Evolutionary conservation across 2,113 vertebrate species (phyloP), one percentile per base, ranked within the genome.

Genomic region (Epinephelus fuscoguttatus): DNA sequence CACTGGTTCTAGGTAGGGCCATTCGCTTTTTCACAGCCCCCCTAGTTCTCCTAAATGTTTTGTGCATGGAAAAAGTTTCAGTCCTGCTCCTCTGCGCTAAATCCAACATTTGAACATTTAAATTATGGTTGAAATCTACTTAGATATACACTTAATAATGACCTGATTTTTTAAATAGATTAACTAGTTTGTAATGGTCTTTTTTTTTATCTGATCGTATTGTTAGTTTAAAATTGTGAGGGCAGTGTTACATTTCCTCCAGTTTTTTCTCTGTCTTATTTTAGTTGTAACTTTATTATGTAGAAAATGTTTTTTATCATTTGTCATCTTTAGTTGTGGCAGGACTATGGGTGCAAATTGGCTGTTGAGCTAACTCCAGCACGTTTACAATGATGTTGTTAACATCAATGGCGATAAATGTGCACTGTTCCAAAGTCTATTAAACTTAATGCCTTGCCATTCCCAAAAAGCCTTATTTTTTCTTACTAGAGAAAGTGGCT

Each of bases 331-430:
- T 30, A 30, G 45, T 60, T 15, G 15, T 19, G 14, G 57, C 15
- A 0, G 23, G 8, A 71, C 57, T 30, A 3, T 10, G 33, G 8
- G 21, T 25, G 47, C 12, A 60, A 60, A 67, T 60, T 27, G 52
- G 62, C 42, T 30, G 21, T 57, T 6, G 6, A 40, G 15, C 15
- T 13, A 27, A 72, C n/a, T 1, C 17, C 0, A 19, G 42, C 27
- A 50, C 21, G 40, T 70, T 60, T 60, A 69, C 53, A 37, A 0
- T 50, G 64, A 68, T 50, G 75, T 25, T 37, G 30, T 68, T 77
- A 47, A 33, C 1, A 14, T 68, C 42, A 47, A 1, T 45, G 63
- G 49, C 60, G 63, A 68, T 49, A 37, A 33, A 78, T 68, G 63
- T 37, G 64, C 64, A 8, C 53, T 49, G 42, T 49, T 8, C 19